Conservation (phyloP, 1,140 invertebrate genomes). For the Homarus americanus region DNA sequence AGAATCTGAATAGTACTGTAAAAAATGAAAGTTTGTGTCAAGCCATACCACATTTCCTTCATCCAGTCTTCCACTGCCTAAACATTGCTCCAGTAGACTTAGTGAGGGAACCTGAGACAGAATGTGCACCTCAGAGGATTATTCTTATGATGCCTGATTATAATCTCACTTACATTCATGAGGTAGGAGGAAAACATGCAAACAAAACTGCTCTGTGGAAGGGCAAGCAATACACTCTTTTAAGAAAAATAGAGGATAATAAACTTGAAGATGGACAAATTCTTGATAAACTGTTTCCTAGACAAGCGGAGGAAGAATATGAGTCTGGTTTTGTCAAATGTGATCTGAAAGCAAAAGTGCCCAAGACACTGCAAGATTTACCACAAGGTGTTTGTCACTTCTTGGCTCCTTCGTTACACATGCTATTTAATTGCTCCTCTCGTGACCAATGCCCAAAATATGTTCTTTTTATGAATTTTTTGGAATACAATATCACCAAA, state of each 20-base stretch:
- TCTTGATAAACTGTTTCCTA: background rate
- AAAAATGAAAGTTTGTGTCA: slow-evolving; percentile 4
- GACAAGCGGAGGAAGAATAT: background rate
- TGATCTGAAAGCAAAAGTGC: slow-evolving; percentile 40
- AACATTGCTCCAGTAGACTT: background rate
- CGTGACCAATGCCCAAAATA: slow-evolving; percentile 4
- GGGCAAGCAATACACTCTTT: slow-evolving; percentile 23
- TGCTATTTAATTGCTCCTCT: slow-evolving; percentile 14
- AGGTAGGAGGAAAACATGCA: background rate
- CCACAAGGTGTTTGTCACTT: slow-evolving; percentile 30
- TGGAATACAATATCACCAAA: slow-evolving; percentile 16
- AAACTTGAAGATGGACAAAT: background rate
- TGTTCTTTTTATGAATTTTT: slow-evolving; percentile 21
- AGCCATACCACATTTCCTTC: slow-evolving; percentile 34
- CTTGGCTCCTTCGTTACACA: slow-evolving; percentile 34
- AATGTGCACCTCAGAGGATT: slow-evolving; percentile 34
- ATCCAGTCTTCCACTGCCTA: slow-evolving; percentile 16
- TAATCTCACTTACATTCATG: slow-evolving; percentile 22
- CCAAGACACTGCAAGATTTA: slow-evolving; percentile 14
- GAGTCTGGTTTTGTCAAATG: slow-evolving; percentile 22
- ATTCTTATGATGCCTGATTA: background rate
- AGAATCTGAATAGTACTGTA: background rate
- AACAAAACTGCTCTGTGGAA: background rate
- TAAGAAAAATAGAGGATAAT: background rate
- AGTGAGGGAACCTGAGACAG: background rate